phyloP scores from a whole-genome alignment of 2,113 vertebrate species.

The Trachemys scripta region DNA sequence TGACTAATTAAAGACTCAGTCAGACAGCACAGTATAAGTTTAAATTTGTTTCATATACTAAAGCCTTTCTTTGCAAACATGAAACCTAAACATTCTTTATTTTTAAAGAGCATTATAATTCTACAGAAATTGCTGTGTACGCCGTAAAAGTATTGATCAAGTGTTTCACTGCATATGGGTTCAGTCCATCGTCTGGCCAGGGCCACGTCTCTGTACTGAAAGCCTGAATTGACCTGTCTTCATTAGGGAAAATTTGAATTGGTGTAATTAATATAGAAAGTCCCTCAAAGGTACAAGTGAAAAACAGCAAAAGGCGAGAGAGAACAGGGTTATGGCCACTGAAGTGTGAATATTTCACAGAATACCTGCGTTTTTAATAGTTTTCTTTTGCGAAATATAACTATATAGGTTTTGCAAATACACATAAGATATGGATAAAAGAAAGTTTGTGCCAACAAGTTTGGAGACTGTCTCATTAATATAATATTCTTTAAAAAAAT shows the following conservation, averaged over 20 bases:
- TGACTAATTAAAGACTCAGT: conserved; percentile 8
- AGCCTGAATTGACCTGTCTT: neutral
- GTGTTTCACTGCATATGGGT: neutral
- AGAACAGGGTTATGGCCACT: neutral
- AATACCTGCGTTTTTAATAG: neutral
- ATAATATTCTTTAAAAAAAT: neutral
- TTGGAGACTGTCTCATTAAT: neutral
- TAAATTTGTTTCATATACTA: neutral
- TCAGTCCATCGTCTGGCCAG: neutral
- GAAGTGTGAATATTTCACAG: neutral
- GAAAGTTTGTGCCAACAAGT: neutral
- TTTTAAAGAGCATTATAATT: neutral
- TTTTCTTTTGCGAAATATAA: neutral
- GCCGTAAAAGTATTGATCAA: neutral
- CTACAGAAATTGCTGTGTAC: neutral
- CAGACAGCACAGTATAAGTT: neutral
- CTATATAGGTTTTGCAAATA: neutral
- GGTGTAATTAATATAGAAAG: neutral
- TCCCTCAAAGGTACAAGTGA: neutral
- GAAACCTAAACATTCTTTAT: neutral
- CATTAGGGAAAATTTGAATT: neutral
- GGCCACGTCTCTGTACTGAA: neutral
- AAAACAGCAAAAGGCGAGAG: neutral
- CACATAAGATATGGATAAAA: neutral
- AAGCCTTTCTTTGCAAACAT: neutral